Evolutionary conservation across 2,113 vertebrate genomes (phyloP).

Genomic region (Catharus minimus): DNA sequence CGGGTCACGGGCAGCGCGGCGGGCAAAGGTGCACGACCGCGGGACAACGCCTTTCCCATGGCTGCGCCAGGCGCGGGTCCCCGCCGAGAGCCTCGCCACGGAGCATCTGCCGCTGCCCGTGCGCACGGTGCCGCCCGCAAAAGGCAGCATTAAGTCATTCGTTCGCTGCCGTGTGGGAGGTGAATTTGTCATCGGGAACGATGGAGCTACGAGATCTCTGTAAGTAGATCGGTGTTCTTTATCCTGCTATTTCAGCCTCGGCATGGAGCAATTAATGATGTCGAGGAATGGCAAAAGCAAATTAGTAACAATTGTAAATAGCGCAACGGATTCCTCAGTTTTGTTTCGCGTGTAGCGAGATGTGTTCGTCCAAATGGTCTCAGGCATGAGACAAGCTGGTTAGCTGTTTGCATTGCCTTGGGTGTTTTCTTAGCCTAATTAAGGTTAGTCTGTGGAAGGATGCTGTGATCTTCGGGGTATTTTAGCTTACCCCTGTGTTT

Average conservation of each 20-base stretch:
- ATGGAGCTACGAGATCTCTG: conserved; percentile 81
- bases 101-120: conserved; percentile 38
- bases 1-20: conserved; percentile 52
- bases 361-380: neutral
- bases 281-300: neutral
- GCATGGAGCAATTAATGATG: neutral
- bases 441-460: neutral
- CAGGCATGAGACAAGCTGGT: neutral
- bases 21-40: conserved; percentile 69
- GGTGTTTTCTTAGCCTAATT: neutral
- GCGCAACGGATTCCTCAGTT: neutral
- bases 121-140: conserved; percentile 26
- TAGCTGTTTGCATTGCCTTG: neutral
- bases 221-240: conserved; percentile 71
- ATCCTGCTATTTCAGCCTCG: neutral
- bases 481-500: neutral
- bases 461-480: neutral
- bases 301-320: neutral
- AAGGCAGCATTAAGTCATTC: conserved; percentile 64
- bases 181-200: conserved; percentile 47
- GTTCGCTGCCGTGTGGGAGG: conserved; percentile 53
- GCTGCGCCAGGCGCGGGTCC: conserved; percentile 50
- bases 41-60: conserved; percentile 68
- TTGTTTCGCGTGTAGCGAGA: neutral
- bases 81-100: conserved; percentile 26